A percentile compares a stretch with the other conserved stretches of the same genome.
phyloP scores from a whole-genome alignment of 2,113 vertebrate genomes.

The Cranoglanis bouderius region DNA sequence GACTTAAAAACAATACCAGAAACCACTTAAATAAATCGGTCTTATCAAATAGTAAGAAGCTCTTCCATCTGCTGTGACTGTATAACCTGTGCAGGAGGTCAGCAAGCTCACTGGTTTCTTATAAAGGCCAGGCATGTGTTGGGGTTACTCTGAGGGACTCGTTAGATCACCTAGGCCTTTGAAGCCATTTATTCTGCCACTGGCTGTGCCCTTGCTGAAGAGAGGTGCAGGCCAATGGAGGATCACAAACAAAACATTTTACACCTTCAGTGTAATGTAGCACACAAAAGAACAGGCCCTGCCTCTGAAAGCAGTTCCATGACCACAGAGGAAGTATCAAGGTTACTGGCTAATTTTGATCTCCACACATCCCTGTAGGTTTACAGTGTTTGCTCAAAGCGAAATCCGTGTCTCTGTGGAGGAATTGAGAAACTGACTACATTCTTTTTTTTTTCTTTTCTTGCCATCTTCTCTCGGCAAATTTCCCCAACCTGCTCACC shows the following conservation, averaged over 20 bases:
- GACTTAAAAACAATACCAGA: neutral
- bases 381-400: conserved; percentile 23
- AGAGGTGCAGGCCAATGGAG: conserved; percentile 25
- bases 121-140: conserved; percentile 24
- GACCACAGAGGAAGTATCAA: conserved; percentile 19
- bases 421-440: conserved; percentile 9
- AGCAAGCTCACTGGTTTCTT: conserved; percentile 1
- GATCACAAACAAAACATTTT: conserved; percentile 32
- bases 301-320: conserved; percentile 3
- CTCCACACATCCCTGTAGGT: conserved; percentile 4
- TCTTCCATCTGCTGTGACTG: neutral
- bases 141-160: conserved; percentile 26
- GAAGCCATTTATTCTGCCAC: conserved; percentile 35
- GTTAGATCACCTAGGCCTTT: conserved; percentile 31
- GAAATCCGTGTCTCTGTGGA: neutral
- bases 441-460: conserved; percentile 22
- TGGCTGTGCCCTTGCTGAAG: conserved; percentile 34
- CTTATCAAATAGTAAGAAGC: neutral
- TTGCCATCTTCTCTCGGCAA: conserved; percentile 39
- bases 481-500: conserved; percentile 62
- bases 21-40: neutral
- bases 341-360: conserved; percentile 38
- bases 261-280: conserved; percentile 17
- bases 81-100: conserved; percentile 20
- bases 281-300: neutral